phyloP scores from a whole-genome alignment of 1,140 invertebrate species.

The Aphaenogaster rudis region DNA sequence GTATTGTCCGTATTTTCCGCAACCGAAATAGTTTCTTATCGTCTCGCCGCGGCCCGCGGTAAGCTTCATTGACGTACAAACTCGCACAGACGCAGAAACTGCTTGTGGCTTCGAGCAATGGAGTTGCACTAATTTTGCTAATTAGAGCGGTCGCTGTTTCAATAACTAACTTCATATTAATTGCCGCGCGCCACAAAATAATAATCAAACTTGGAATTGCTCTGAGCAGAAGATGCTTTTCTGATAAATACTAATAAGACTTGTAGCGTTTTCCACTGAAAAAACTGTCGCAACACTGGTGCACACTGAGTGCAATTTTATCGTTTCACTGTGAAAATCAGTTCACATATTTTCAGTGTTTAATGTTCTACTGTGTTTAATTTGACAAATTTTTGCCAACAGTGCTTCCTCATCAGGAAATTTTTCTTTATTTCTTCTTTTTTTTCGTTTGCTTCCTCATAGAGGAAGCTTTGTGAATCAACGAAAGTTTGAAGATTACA shows the following conservation, averaged over 20 bases:
- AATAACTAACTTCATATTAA: slow-evolving; percentile 44
- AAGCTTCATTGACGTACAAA: slow-evolving; percentile 16
- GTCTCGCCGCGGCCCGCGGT: no score
- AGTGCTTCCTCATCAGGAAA: no score
- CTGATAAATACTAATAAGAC: neutral
- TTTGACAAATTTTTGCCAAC: no score
- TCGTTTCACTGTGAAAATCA: no score
- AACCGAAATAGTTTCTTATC: slow-evolving; percentile 3
- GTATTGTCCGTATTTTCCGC: neutral
- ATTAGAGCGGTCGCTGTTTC: slow-evolving; percentile 41
- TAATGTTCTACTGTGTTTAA: no score
- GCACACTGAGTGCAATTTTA: no score
- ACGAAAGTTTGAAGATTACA: no score
- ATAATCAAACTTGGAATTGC: slow-evolving; percentile 8
- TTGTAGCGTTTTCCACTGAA: neutral
- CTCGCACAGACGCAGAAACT: neutral
- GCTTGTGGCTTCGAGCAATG: slow-evolving; percentile 1
- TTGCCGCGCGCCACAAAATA: neutral
- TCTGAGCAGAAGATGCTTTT: neutral
- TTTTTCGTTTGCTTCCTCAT: no score
- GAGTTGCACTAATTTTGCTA: slow-evolving; percentile 50
- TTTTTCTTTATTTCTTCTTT: no score
- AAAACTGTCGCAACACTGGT: no score
- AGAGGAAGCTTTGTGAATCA: no score
- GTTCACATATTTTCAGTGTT: no score